Evolutionary conservation across 2,797 vertebrate species (phyloP).

Genomic region (Crotalus adamanteus): DNA sequence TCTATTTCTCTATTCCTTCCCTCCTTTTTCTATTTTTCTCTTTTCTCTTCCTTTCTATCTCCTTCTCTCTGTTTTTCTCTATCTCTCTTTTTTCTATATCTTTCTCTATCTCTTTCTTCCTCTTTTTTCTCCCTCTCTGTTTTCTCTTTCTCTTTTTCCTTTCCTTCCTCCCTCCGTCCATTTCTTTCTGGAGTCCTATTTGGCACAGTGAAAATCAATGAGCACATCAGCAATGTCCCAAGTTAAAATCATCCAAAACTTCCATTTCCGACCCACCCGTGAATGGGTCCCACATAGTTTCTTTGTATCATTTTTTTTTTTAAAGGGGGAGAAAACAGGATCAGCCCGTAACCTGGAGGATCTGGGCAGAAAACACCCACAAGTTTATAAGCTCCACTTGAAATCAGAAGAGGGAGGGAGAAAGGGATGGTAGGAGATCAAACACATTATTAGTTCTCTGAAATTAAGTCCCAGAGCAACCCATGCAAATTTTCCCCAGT

Average conservation of each 20-base stretch:
- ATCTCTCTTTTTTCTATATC: no score
- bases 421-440: neutral
- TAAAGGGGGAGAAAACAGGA: no score
- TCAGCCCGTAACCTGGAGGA: no score
- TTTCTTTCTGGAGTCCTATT: neutral
- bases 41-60: neutral
- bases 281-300: neutral
- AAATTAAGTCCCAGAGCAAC: slow-evolving; percentile 16
- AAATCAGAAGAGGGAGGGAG: neutral
- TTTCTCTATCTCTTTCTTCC: neutral
- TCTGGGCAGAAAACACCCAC: neutral
- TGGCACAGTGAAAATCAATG: neutral
- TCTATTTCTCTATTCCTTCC: no score
- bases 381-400: neutral
- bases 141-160: no score
- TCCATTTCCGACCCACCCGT: neutral
- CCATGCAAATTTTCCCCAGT: neutral
- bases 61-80: no score
- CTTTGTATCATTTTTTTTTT: neutral
- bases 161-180: accelerated
- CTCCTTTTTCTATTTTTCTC: accelerated
- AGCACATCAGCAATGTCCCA: neutral
- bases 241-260: neutral
- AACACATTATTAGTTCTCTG: slow-evolving; percentile 12
- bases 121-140: neutral